These are phyloP conservation scores for Schizopygopsis pylzovi DNA, from an alignment of 2,797 vertebrate species.

Conservation along the genomic window DNA sequence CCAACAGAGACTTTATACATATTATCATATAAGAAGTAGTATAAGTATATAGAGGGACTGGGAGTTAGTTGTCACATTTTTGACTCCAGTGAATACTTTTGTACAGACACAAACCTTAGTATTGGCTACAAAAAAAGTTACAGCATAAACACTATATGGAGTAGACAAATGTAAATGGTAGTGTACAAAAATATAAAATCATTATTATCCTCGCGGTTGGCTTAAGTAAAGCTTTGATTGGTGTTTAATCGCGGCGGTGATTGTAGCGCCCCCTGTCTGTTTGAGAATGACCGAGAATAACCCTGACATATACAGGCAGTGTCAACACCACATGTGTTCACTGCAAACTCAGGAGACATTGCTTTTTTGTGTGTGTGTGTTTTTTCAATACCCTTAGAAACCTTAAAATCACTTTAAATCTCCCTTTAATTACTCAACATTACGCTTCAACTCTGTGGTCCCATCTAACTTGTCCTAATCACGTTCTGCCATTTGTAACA, in stretches of 20 bases:
- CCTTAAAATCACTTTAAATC: background rate
- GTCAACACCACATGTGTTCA: conserved; percentile 60
- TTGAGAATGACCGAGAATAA: conserved; percentile 65
- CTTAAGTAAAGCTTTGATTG: background rate
- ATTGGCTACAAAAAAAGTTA: background rate
- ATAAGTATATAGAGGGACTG: background rate
- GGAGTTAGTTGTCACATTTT: background rate
- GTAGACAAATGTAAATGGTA: background rate
- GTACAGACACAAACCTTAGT: background rate
- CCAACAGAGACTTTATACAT: background rate
- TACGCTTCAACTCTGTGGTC: background rate
- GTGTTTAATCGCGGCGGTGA: background rate
- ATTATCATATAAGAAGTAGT: background rate
- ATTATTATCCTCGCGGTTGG: background rate
- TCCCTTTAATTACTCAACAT: background rate
- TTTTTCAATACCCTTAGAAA: background rate
- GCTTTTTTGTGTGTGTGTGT: background rate
- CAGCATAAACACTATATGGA: background rate
- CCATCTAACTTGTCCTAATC: background rate
- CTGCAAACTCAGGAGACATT: conserved; percentile 33
- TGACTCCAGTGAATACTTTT: background rate
- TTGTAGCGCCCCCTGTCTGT: conserved; percentile 70
- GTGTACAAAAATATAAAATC: background rate
- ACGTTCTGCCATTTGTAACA: background rate
- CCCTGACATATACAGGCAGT: conserved; percentile 60